Conservation (phyloP, 1,140 invertebrate species). For the Drosophila yakuba region DNA sequence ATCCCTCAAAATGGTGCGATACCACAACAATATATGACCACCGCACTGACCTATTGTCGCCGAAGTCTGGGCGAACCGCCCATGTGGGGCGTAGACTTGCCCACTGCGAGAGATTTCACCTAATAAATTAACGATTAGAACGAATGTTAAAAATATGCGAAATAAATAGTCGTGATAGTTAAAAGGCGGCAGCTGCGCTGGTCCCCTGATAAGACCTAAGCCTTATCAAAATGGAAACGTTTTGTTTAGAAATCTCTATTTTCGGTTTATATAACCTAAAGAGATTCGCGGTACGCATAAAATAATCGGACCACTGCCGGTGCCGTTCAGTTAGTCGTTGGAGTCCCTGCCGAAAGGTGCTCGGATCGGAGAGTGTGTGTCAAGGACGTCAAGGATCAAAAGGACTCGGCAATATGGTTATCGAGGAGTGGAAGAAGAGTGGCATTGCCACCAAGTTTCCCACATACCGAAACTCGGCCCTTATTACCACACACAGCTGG, state of each 20-base stretch:
- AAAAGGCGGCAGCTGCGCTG: slow-evolving; percentile 16
- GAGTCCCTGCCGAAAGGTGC: slow-evolving; percentile 9
- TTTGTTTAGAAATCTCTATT: slow-evolving; percentile 36
- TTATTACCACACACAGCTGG: slow-evolving; percentile 84
- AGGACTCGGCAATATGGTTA: slow-evolving; percentile 61
- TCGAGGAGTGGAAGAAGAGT: slow-evolving; percentile 74
- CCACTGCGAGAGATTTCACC: slow-evolving; percentile 13
- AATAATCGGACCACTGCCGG: slow-evolving; percentile 4
- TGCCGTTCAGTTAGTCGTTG: slow-evolving; percentile 38
- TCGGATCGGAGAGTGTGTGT: neutral
- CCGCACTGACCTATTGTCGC: slow-evolving; percentile 19
- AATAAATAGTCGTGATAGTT: neutral
- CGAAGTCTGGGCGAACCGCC: neutral
- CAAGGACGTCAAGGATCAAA: neutral
- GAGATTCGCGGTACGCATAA: slow-evolving; percentile 30
- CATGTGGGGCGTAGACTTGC: slow-evolving; percentile 2
- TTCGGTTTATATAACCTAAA: slow-evolving; percentile 40
- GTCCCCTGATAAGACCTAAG: slow-evolving; percentile 10
- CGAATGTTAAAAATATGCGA: slow-evolving; percentile 3
- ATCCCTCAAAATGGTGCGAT: slow-evolving; percentile 1
- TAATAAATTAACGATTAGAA: slow-evolving; percentile 9
- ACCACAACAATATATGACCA: slow-evolving; percentile 1
- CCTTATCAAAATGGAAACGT: slow-evolving; percentile 71
- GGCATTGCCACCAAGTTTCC: slow-evolving; percentile 80
- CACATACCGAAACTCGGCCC: slow-evolving; percentile 66